Evolutionary conservation across 1,140 invertebrate species (phyloP).

Genomic region (Ridgeia piscesae): DNA sequence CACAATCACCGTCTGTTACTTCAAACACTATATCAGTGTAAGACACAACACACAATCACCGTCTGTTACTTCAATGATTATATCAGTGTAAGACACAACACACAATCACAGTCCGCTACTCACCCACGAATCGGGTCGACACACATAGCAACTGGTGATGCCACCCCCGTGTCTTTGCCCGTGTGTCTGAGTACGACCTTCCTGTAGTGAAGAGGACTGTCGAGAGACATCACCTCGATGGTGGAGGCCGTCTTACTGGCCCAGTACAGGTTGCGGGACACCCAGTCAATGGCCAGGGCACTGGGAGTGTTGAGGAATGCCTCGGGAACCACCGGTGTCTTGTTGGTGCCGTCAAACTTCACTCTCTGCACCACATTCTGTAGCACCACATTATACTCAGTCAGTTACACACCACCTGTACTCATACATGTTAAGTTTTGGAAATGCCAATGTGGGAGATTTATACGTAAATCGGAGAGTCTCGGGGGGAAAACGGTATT

Average conservation of each 20-base stretch:
- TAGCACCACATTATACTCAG: background rate
- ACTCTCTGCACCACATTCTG: background rate
- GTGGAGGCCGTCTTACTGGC: slow-evolving; percentile 89
- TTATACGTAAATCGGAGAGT: too few species aligned
- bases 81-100: background rate
- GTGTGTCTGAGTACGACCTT: slow-evolving; percentile 88
- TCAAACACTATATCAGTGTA: too few species aligned
- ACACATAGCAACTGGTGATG: slow-evolving; percentile 82
- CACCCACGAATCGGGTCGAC: slow-evolving; percentile 88
- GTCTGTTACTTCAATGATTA: too few species aligned
- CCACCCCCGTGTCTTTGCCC: slow-evolving; percentile 81
- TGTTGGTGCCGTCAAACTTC: background rate
- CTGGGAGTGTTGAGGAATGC: slow-evolving; percentile 66
- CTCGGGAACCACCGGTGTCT: background rate
- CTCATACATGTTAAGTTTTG: too few species aligned
- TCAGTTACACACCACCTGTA: background rate
- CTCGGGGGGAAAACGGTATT: too few species aligned
- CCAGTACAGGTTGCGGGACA: slow-evolving; percentile 93
- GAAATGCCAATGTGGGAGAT: too few species aligned
- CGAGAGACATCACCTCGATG: slow-evolving; percentile 77
- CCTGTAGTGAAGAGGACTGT: slow-evolving; percentile 66
- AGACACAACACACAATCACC: background rate
- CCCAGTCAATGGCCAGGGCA: slow-evolving; percentile 95
- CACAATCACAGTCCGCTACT: slow-evolving; percentile 43
- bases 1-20: too few species aligned